These are phyloP conservation scores for Erythrocercus mccallii DNA, from an alignment of 2,113 vertebrate genomes.

Conservation along the genomic window DNA sequence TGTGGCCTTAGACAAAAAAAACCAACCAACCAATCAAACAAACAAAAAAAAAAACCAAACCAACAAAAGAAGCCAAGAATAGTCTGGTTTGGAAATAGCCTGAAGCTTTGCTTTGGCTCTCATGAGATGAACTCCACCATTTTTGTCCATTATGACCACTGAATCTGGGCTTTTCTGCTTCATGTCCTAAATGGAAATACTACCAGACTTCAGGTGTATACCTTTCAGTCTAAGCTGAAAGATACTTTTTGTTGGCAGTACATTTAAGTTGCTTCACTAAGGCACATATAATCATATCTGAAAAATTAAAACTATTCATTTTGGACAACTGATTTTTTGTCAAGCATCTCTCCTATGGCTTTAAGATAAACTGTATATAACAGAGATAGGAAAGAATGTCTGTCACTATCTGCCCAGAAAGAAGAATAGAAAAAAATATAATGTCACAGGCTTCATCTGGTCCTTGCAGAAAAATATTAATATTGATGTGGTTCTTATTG, in stretches of 20 bases:
- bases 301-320: neutral
- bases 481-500: neutral
- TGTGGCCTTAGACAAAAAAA: neutral
- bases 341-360: neutral
- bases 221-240: neutral
- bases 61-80: neutral
- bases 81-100: neutral
- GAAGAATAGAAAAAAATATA: neutral
- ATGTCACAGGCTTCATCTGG: neutral
- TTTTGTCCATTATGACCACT: neutral
- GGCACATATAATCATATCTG: neutral
- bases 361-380: neutral
- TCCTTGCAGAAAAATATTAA: neutral
- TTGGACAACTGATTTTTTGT: neutral
- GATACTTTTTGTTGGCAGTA: neutral
- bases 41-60: no score
- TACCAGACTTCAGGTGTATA: neutral
- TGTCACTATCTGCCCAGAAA: neutral
- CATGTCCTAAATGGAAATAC: neutral
- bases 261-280: neutral
- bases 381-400: neutral
- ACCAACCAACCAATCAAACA: no score
- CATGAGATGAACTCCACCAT: neutral
- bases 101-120: neutral
- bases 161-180: neutral